Base-by-base conservation (phyloP, 2,888 invertebrate species). In the Lucinisca nassula region DNA sequence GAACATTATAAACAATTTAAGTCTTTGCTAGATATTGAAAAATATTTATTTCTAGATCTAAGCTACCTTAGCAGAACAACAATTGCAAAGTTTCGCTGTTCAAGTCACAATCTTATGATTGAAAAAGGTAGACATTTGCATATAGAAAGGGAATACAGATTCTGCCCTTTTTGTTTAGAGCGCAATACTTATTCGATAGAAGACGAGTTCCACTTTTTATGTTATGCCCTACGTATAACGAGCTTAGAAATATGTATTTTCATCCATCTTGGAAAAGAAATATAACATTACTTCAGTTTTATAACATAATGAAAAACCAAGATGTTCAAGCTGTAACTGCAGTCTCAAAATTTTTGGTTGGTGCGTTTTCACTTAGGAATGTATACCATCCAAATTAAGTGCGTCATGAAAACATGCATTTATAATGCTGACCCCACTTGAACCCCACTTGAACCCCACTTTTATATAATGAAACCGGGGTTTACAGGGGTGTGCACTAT, bases 1-100 rank as follows among this genome's bases (percentile, higher is more conserved):
- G 8, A 27, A 61, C 61, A 61, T 61, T 61, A 61, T 30, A 61
- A 61, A 61, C 61, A 61, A 27, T 61, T 61, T 30, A 61, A 61
- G 30, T 17, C 30, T 6, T 27, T 61, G 6, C 17, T 61, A 61
- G 61, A 61, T 27, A 21, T 61, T 61, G 61, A 61, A 61, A 4
- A 6, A 8, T 61, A 61, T 30, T 61, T 61, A 61, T 17, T 10
- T 30, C 24, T 61, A 27, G 61, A 61, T 27, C 17, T 61, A 30
- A 24, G 27, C 6, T 61, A 27, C 17, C 4, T 61, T 10, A 27
- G 30, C 17, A 61, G 32, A 27, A 61, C 24, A 27, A 17, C 30
- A 12, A 4, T 61, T 4, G 61, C 61, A 10, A 61, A 61, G 4
- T 61, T 61, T 61, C 61, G 61, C 3, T 61, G 61, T 27, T 61